phyloP scores from a whole-genome alignment of 2,888 invertebrate genomes.

The Colostygia pectinataria region DNA sequence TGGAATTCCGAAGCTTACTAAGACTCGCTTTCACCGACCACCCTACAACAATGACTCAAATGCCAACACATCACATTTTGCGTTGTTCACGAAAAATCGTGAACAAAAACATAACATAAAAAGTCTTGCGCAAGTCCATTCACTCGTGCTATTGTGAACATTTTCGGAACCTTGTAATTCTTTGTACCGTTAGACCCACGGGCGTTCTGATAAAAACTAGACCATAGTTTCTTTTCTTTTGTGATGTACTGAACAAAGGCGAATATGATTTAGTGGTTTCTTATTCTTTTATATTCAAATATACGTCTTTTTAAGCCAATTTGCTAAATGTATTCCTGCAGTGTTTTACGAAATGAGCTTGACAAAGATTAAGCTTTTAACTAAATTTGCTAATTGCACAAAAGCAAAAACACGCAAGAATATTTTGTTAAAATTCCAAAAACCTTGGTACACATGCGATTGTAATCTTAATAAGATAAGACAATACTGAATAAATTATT shows the following conservation, averaged over 20 bases:
- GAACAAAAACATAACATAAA: conserved; percentile 64
- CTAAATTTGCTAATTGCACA: conserved; percentile 4
- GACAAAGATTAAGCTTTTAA: neutral
- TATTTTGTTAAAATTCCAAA: conserved; percentile 9
- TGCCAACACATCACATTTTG: conserved; percentile 57
- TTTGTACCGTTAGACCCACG: conserved; percentile 70
- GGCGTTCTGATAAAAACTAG: conserved; percentile 65
- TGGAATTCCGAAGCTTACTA: conserved; percentile 34
- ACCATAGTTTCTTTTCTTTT: conserved; percentile 65
- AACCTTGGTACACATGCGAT: conserved; percentile 9
- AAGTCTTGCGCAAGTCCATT: conserved; percentile 73
- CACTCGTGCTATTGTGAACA: conserved; percentile 64
- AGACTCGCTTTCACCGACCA: conserved; percentile 72
- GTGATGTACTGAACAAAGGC: conserved; percentile 61
- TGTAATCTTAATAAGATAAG: conserved; percentile 23
- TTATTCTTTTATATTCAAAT: conserved; percentile 44
- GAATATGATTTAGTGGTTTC: conserved; percentile 73
- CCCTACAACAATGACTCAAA: conserved; percentile 59
- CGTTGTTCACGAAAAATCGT: conserved; percentile 66
- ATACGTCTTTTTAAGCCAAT: conserved; percentile 33
- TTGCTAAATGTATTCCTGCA: conserved; percentile 28
- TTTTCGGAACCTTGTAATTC: conserved; percentile 64
- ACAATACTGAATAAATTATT: conserved; percentile 25
- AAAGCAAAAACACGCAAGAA: neutral
- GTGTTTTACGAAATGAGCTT: conserved; percentile 18